Evolutionary conservation across 1,140 invertebrate genomes (phyloP), one percentile per base, ranked within the genome.

Genomic region (Atta cephalotes): DNA sequence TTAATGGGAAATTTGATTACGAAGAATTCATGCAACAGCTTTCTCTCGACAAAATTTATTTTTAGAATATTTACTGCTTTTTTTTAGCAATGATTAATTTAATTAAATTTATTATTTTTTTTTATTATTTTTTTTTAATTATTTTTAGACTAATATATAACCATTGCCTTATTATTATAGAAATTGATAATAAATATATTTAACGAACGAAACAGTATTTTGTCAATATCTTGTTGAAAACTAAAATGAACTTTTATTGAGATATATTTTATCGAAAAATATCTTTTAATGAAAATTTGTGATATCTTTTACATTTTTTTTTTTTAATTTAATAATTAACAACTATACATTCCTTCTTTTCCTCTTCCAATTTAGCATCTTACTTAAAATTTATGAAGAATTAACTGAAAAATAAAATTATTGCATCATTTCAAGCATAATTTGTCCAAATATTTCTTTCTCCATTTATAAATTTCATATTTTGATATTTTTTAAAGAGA

Each of bases 81-180:
- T 9, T 74, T 58, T 58, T 16, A 58, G 3, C 1, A 74, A 58
- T 74, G 0, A 58, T 16, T 25, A 25, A 4, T 35, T 65, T 2
- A 53, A 35, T 58, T 74, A 58, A 35, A 35, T 35, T 31, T 31
- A 31, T 74, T 74, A 53, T 28, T 74, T 74, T 58, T 51, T 31
- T 31, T 74, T 74, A 53, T 28, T 74, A 25, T 25, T 25, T 25
- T 25, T 25, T 25, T 25, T 31, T 31, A n/a, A 31, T 74, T 74
- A 53, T 28, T 74, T 74, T 58, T 51, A 71, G 2, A 1, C 14
- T 10, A 7, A 12, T 0, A 12, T 45, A 21, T 45, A 66, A 7
- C 2, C 6, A 16, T 35, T 21, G 35, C 56, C 6, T 39, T 58
- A 10, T 58, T 58, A n/a, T 56, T 14, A 12, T 53, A 31, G 25